Conservation (phyloP, 1,140 invertebrate species). For the Cephus cinctus region DNA sequence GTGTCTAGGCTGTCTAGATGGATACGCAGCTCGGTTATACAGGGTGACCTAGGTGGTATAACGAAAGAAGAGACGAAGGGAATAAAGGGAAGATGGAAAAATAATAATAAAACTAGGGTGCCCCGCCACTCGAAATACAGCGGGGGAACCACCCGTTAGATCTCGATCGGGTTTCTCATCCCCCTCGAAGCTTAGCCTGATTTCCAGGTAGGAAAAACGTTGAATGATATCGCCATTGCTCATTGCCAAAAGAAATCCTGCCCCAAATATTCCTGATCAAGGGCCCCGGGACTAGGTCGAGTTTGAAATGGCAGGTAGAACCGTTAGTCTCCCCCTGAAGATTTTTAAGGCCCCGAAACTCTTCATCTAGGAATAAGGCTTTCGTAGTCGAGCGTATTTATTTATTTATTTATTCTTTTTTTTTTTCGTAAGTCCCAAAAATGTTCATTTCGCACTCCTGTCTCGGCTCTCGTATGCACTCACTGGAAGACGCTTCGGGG, state of each 20-base stretch:
- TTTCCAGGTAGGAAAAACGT: slow-evolving; percentile 48
- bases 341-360: no score
- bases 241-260: slow-evolving; percentile 25
- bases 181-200: slow-evolving; percentile 1
- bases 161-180: slow-evolving; percentile 23
- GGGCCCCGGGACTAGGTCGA: slow-evolving; percentile 26
- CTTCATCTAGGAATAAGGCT: no score
- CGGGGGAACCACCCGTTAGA: slow-evolving; percentile 23
- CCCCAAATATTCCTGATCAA: slow-evolving; percentile 36
- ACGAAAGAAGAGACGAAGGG: slow-evolving; percentile 3
- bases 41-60: no score
- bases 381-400: no score
- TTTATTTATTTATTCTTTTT: no score
- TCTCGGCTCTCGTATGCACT: no score
- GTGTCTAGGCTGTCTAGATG: no score
- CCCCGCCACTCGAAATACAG: slow-evolving; percentile 7
- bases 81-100: no score
- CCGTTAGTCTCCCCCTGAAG: slow-evolving; percentile 35
- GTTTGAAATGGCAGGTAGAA: slow-evolving; percentile 30
- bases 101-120: background rate
- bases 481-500: no score
- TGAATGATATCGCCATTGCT: slow-evolving; percentile 33
- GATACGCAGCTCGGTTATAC: no score
- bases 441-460: no score
- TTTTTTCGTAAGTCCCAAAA: no score